Base-by-base conservation (phyloP, 1,140 invertebrate species). In the Hypsibius dujardini region DNA sequence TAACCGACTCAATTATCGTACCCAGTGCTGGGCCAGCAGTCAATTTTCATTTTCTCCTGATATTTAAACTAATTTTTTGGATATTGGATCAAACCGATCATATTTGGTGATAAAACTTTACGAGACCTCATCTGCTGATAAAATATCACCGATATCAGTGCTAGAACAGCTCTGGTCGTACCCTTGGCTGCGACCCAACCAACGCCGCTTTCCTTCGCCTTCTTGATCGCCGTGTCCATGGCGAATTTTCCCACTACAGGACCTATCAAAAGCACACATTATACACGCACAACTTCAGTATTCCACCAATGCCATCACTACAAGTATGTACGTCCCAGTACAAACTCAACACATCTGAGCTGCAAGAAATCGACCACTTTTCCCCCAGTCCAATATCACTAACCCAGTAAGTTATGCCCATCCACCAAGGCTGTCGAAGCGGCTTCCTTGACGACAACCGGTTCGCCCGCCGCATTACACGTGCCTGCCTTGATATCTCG, bases 241-340 rank as follows among this genome's bases (percentile, higher is more conserved):
- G 88, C 89, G 76, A 86, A 94, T 76, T 91, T 88, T 15, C 92
- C 92, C 47, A 92, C 86, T 0, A 93, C 88, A 2, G 90, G 88
- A 1, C 93, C 62, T 67, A 42, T 28, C 28, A 28, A 28, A 28
- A 28, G 28, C 28, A 28, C 28, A 28, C 28, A 28, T 28, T 28
- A 28, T 28, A 28, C 28, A 28, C 28, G 28, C 28, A 28, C 28
- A 28, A 28, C 28, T 28, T 28, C 28, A 28, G 28, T 28, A 28
- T 28, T 28, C 28, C 28, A 28, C 28, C 28, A 28, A 28, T 28
- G 28, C 28, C 28, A 28, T 0, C 28, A 28, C 28, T 28, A 28
- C 0, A 28, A 28, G 28, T 28, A 28, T 28, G 28, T 28, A 28
- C 28, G 28, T 0, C 28, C 28, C 28, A 28, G 28, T 28, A 28